These are phyloP conservation scores for Charanyca ferruginea DNA, from an alignment of 2,888 invertebrate genomes.

Conservation along the genomic window DNA sequence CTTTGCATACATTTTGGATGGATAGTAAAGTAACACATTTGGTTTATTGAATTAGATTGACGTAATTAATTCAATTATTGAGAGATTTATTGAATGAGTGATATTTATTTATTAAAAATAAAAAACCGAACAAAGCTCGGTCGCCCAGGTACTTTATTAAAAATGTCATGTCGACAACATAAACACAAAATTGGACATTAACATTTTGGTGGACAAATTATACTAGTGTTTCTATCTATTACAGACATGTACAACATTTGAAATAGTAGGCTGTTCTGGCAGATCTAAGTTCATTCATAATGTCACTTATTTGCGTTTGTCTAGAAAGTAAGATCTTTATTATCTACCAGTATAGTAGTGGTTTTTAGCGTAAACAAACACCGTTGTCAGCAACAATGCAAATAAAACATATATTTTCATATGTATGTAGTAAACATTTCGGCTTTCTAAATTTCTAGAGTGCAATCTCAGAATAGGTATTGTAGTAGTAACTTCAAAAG, in stretches of 20 bases:
- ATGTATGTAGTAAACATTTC: slow-evolving; percentile 27
- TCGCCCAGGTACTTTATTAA: too few relatives aligned
- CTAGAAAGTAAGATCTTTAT: not conserved
- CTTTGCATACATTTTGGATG: too few relatives aligned
- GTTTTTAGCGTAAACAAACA: not conserved
- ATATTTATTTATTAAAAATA: too few relatives aligned
- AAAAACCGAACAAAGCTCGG: too few relatives aligned
- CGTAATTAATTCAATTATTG: too few relatives aligned
- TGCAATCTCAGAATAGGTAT: slow-evolving; percentile 24
- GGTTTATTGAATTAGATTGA: too few relatives aligned
- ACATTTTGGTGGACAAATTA: too few relatives aligned
- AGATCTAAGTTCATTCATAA: not conserved
- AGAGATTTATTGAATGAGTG: too few relatives aligned
- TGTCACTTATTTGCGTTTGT: not conserved
- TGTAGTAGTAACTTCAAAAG: slow-evolving; percentile 36
- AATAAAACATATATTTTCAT: slow-evolving; percentile 45
- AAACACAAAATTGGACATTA: too few relatives aligned
- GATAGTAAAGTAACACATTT: too few relatives aligned
- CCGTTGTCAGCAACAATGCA: not conserved
- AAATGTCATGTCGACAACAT: too few relatives aligned
- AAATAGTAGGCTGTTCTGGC: not conserved
- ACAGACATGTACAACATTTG: not conserved
- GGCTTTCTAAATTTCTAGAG: slow-evolving; percentile 20
- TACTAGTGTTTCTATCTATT: too few relatives aligned
- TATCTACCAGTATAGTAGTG: not conserved